These are phyloP conservation scores for Sesamia nonagrioides DNA, from an alignment of 1,140 invertebrate genomes.

Conservation along the genomic window DNA sequence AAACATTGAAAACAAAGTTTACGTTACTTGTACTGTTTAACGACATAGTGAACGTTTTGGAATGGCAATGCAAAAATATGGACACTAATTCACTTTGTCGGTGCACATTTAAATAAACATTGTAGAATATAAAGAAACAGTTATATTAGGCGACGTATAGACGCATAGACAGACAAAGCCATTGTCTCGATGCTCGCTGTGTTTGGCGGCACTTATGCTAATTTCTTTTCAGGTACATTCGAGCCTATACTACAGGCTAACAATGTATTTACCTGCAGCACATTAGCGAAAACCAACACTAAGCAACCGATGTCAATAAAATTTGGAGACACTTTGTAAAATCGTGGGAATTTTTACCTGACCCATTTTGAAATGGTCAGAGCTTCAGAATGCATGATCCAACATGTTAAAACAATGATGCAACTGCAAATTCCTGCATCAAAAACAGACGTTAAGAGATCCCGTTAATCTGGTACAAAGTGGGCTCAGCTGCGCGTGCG, in stretches of 20 bases:
- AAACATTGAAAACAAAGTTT: conserved; percentile 56
- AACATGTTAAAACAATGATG: conserved; percentile 18
- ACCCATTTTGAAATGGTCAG: no score
- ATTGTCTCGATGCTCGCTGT: conserved; percentile 76
- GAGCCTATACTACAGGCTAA: conserved; percentile 69
- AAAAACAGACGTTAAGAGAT: conserved; percentile 14
- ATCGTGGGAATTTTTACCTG: background rate
- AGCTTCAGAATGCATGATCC: background rate
- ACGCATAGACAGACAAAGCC: conserved; percentile 82
- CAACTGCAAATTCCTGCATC: conserved; percentile 14
- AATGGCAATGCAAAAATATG: conserved; percentile 63
- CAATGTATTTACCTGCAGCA: conserved; percentile 73
- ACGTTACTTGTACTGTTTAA: conserved; percentile 57
- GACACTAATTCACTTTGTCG: conserved; percentile 58
- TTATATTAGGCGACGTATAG: conserved; percentile 73
- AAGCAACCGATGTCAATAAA: background rate
- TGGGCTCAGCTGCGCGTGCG: conserved; percentile 59
- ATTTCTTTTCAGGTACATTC: conserved; percentile 81
- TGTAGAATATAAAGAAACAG: conserved; percentile 71
- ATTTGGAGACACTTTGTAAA: background rate
- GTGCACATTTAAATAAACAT: conserved; percentile 62
- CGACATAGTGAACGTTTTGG: conserved; percentile 60
- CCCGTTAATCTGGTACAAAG: conserved; percentile 50
- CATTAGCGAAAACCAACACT: conserved; percentile 64
- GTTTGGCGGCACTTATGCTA: conserved; percentile 83